A percentile compares a stretch with the other conserved stretches of the same genome.
Evolutionary conservation across 2,113 vertebrate species (phyloP).

Genomic region (Calypte anna): DNA sequence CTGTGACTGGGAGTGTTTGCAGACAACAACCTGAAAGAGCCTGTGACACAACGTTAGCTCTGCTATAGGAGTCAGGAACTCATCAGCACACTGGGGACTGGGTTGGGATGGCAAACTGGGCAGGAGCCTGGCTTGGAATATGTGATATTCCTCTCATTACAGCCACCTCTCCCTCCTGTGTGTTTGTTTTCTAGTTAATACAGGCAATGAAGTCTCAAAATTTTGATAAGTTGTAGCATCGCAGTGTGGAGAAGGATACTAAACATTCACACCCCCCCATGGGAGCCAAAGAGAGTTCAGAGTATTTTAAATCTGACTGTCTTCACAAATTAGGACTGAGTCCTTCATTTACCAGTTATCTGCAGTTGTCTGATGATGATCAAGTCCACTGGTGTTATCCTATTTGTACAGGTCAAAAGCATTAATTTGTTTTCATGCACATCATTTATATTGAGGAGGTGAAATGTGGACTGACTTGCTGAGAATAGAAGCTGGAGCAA

Average conservation of each 20-base stretch:
- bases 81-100: neutral
- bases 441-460: constrained; percentile 21
- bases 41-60: neutral
- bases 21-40: neutral
- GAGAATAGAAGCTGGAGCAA: constrained; percentile 51
- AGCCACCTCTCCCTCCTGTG: neutral
- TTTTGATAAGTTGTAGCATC: neutral
- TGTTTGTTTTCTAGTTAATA: neutral
- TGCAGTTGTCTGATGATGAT: neutral
- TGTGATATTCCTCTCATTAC: neutral
- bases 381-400: constrained; percentile 5
- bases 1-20: neutral
- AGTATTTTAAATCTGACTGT: neutral
- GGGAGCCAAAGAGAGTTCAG: neutral
- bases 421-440: constrained; percentile 22
- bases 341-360: constrained; percentile 26
- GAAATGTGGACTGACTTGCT: neutral
- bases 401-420: constrained; percentile 37
- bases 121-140: neutral
- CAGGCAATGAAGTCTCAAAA: neutral
- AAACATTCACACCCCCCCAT: neutral
- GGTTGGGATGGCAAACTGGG: neutral
- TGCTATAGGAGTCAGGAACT: neutral
- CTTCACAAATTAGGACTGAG: constrained; percentile 21
- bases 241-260: neutral